Conservation (phyloP, 1,140 invertebrate species). For the Drosophila eugracilis region DNA sequence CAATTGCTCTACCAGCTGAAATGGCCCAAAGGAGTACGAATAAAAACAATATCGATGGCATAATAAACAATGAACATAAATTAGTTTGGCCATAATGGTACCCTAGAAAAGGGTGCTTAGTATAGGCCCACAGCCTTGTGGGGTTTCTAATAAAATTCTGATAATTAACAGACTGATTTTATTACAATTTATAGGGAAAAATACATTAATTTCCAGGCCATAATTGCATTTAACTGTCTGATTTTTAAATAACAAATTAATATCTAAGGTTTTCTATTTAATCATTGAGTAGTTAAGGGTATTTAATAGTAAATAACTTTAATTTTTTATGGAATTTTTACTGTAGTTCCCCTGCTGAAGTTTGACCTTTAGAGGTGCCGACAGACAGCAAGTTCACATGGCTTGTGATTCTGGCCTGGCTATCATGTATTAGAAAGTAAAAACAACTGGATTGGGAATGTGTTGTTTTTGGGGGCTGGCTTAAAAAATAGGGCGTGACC, state of each 20-base stretch:
- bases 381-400: constrained; percentile 68
- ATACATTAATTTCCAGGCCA: background rate
- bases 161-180: background rate
- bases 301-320: background rate
- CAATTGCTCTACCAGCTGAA: constrained; percentile 45
- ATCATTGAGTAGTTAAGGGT: too few species aligned
- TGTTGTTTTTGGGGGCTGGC: constrained; percentile 54
- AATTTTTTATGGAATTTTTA: background rate
- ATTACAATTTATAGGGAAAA: background rate
- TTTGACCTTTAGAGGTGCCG: constrained; percentile 68
- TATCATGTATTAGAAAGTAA: constrained; percentile 79
- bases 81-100: constrained; percentile 54
- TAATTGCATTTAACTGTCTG: background rate
- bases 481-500: constrained; percentile 28
- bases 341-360: constrained; percentile 4
- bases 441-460: constrained; percentile 36
- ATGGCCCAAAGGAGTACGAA: constrained; percentile 54
- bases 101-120: constrained; percentile 12
- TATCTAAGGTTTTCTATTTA: too few species aligned
- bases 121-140: background rate
- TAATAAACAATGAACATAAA: constrained; percentile 77
- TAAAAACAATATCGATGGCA: constrained; percentile 52
- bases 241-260: too few species aligned
- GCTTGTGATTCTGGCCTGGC: constrained; percentile 45
- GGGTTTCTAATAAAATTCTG: background rate